Percentiles rank a stretch among this genome's conserved stretches.
These are phyloP conservation scores for Corbicula japonica DNA, from an alignment of 2,888 invertebrate species.

Conservation along the genomic window DNA sequence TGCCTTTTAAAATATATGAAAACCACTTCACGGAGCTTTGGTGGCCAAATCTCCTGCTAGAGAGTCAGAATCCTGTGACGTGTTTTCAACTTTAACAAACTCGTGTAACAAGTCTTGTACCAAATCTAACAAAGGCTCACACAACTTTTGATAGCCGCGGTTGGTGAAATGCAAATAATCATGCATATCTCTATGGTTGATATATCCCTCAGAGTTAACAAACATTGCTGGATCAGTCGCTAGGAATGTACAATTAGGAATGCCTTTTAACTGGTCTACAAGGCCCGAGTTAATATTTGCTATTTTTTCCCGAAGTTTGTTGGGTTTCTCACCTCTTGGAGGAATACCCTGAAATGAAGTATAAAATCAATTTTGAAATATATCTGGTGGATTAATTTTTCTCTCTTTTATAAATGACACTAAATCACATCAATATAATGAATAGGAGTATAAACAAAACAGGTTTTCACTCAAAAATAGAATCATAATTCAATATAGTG, in stretches of 20 bases:
- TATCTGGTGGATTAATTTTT: background rate
- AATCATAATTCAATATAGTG: background rate
- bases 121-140: slow-evolving; percentile 84
- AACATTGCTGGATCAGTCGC: slow-evolving; percentile 91
- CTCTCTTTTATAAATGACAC: background rate
- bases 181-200: slow-evolving; percentile 96
- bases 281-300: slow-evolving; percentile 92
- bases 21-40: slow-evolving; percentile 47
- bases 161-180: slow-evolving; percentile 95
- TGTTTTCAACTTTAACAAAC: slow-evolving; percentile 81
- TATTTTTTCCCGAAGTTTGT: slow-evolving; percentile 93
- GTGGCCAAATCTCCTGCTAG: slow-evolving; percentile 62
- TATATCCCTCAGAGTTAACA: slow-evolving; percentile 88
- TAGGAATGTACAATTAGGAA: slow-evolving; percentile 91
- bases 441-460: background rate
- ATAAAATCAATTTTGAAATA: slow-evolving; percentile 4
- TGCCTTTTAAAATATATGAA: too few relatives aligned
- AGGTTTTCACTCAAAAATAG: background rate
- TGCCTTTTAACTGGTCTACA: slow-evolving; percentile 89
- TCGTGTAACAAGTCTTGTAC: slow-evolving; percentile 81
- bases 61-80: slow-evolving; percentile 68
- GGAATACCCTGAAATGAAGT: slow-evolving; percentile 92
- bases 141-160: slow-evolving; percentile 92
- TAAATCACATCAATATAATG: background rate
- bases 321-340: slow-evolving; percentile 95